Evolutionary conservation across 2,888 invertebrate genomes (phyloP), one percentile per base, ranked within the genome.

Genomic region (Crematogaster levior): DNA sequence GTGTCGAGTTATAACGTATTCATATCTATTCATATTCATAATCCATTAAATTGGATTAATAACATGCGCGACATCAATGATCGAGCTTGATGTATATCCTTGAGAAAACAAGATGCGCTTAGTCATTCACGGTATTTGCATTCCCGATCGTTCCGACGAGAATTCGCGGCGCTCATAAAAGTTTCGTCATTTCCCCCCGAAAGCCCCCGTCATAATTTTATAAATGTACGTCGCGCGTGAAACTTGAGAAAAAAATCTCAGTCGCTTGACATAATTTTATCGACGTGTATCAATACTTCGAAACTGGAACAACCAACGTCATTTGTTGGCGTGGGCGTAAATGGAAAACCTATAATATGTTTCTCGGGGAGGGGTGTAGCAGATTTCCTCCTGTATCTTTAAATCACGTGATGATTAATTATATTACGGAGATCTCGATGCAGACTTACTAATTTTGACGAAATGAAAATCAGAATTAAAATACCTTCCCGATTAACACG

Each of bases 271-370:
- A 53, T 77, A 68, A 77, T 77, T 56, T 56, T 34, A 70, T 61
- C 66, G 75, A 68, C 53, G 51, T 68, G 27, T 53, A 66, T 75
- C 66, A 15, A 56, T 53, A 77, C 43, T 56, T 68, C 30, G 24
- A 68, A 43, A 70, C 56, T 70, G 21, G 75, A 51, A 51, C 74
- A 48, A 48, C 48, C 24, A 75, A 37, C 75, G 34, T 75, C 65
- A 65, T 37, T 65, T 65, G 0, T 15, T 27, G 37, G 15, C 34
- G 24, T 46, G 24, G 48, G 48, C 21, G 51, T 48, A 65, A 24
- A 75, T 75, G 24, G 48, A 48, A 65, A 46, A 65, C 3, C 65
- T 48, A 37, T 37, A 30, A 63, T 46, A 48, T 63, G 3, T 63
- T n/a, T 34, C 27, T 21, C 61, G 61, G n/a, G n/a, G n/a, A n/a